phyloP scores from a whole-genome alignment of 2,888 invertebrate species.

The Brachyptera putata region DNA sequence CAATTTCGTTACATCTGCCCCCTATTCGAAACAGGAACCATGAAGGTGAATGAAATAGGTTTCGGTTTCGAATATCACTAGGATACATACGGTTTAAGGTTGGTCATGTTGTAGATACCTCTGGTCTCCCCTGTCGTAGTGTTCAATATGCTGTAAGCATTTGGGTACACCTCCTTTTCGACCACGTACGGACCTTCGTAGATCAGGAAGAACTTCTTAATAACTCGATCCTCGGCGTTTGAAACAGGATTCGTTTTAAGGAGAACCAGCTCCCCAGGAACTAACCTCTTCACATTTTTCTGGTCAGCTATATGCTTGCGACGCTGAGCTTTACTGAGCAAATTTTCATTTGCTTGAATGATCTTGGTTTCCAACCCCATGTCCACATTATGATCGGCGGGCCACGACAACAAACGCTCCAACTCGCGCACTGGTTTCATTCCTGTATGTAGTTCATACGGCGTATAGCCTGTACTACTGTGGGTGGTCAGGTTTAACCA shows the following conservation, averaged over 20 bases:
- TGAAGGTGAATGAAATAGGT: no score
- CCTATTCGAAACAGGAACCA: no score
- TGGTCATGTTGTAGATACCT: no score
- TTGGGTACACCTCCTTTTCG: background rate
- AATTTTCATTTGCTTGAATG: background rate
- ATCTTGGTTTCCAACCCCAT: background rate
- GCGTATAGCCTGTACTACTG: background rate
- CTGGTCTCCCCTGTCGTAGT: no score
- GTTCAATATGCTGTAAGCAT: background rate
- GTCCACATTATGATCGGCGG: background rate
- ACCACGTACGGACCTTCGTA: conserved; percentile 1
- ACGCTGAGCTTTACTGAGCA: background rate
- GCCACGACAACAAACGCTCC: background rate
- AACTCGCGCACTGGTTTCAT: background rate
- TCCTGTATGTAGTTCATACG: background rate
- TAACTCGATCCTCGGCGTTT: background rate
- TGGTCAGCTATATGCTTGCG: background rate
- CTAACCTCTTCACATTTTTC: no score
- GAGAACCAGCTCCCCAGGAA: background rate
- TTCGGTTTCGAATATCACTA: no score
- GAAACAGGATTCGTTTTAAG: background rate
- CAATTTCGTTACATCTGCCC: no score
- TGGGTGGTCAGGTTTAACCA: conserved; percentile 1
- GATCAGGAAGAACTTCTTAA: conserved; percentile 4
- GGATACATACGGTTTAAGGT: no score